Evolutionary conservation across 2,113 vertebrate species (phyloP).

Genomic region (Nesoenas mayeri): DNA sequence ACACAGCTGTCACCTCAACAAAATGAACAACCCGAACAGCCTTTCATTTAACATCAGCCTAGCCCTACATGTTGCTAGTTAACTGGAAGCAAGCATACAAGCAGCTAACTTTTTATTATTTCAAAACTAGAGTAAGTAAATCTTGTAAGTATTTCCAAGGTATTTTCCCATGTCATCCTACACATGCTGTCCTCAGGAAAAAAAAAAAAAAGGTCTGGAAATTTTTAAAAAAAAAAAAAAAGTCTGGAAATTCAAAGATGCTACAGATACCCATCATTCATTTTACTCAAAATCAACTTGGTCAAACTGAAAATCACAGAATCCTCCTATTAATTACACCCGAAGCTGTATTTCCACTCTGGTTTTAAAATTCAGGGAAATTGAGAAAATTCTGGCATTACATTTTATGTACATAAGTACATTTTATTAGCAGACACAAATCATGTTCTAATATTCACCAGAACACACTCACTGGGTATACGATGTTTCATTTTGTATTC

Average conservation of each 20-base stretch:
- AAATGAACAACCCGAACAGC: not conserved
- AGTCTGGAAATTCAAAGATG: not conserved
- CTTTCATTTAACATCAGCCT: not conserved
- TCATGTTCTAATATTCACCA: not conserved
- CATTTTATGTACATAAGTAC: not conserved
- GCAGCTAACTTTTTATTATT: not conserved
- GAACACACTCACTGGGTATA: not conserved
- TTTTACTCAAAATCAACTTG: not conserved
- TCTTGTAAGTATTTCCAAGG: not conserved
- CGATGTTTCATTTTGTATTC: not conserved
- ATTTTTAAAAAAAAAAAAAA: not conserved
- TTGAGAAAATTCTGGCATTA: not conserved
- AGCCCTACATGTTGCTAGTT: not conserved
- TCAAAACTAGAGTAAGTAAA: not conserved
- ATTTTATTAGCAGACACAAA: not conserved
- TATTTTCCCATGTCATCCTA: not conserved
- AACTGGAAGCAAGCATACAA: not conserved
- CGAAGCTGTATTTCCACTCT: not conserved
- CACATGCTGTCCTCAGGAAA: not conserved
- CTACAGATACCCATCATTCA: not conserved
- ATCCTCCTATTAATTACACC: not conserved
- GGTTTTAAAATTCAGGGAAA: not conserved
- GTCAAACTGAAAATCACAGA: not conserved
- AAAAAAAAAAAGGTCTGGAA: not conserved
- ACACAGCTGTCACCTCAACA: not conserved